Evolutionary conservation across 2,797 vertebrate species (phyloP).

Genomic region (Cryptoblepharus egeriae): DNA sequence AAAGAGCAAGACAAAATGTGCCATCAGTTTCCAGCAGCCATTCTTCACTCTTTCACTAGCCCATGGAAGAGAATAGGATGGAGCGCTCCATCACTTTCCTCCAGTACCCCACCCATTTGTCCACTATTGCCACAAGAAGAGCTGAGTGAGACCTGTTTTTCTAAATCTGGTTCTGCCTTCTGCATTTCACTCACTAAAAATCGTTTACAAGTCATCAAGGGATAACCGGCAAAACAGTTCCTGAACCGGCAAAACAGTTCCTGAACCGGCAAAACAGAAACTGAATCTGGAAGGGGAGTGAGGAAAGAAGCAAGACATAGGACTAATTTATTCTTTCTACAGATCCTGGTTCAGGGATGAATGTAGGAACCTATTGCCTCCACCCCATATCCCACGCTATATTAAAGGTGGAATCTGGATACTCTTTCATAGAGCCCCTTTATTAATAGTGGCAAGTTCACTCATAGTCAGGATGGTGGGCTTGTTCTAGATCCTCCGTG

Average conservation of each 20-base stretch:
- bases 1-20: conserved; percentile 44
- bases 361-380: no score
- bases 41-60: neutral
- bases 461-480: neutral
- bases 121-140: neutral
- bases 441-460: neutral
- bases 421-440: neutral
- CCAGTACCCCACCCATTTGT: neutral
- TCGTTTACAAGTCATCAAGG: neutral
- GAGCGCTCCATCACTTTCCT: accelerated
- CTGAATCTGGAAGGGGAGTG: neutral
- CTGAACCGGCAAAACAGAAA: no score
- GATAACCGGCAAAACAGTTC: neutral
- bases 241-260: neutral
- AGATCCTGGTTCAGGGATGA: neutral
- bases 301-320: neutral
- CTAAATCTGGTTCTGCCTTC: neutral
- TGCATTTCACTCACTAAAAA: neutral
- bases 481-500: no score
- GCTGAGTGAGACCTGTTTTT: neutral
- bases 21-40: neutral
- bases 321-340: neutral
- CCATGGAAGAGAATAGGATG: neutral
- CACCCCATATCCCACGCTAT: neutral
- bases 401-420: neutral